Conservation (phyloP, 30 jellyfish, hydroid and myxozoan species). For the Pseudorhiza aurosa region DNA sequence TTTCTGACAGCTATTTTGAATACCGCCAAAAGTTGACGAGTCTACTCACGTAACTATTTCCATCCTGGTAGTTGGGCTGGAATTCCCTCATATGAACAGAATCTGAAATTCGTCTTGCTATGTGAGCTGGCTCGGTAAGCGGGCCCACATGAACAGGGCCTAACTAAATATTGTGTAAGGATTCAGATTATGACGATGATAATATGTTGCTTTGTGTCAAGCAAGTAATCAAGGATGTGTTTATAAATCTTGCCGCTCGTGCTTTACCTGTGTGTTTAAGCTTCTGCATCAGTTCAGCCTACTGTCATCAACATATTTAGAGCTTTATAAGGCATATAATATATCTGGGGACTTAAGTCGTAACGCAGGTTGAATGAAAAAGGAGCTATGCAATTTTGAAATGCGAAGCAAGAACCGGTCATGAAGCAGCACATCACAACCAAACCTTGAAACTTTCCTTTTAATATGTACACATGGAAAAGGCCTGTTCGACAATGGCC, state of each 20-base stretch:
- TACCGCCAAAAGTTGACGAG: too few relatives aligned
- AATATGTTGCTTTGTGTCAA: too few relatives aligned
- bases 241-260: conserved; percentile 7
- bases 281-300: conserved; percentile 5
- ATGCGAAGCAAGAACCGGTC: not conserved
- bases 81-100: too few relatives aligned
- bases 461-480: too few relatives aligned
- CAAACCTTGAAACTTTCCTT: not conserved
- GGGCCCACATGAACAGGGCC: too few relatives aligned
- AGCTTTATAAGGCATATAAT: conserved; percentile 8
- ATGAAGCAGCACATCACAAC: conserved; percentile 12
- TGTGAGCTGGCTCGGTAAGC: too few relatives aligned
- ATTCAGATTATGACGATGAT: too few relatives aligned
- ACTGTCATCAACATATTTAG: conserved; percentile 9
- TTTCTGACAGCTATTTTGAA: too few relatives aligned
- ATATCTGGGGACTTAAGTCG: conserved; percentile 16
- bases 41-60: too few relatives aligned
- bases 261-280: conserved; percentile 14
- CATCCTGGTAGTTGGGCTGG: too few relatives aligned
- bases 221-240: not conserved
- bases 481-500: not conserved
- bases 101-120: too few relatives aligned
- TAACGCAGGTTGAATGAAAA: conserved; percentile 14
- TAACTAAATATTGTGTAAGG: too few relatives aligned
- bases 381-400: conserved; percentile 28